Evolutionary conservation across 2,797 vertebrate genomes (phyloP), one percentile per base, ranked within the genome.

Genomic region (Hydrocynus forskahlii): DNA sequence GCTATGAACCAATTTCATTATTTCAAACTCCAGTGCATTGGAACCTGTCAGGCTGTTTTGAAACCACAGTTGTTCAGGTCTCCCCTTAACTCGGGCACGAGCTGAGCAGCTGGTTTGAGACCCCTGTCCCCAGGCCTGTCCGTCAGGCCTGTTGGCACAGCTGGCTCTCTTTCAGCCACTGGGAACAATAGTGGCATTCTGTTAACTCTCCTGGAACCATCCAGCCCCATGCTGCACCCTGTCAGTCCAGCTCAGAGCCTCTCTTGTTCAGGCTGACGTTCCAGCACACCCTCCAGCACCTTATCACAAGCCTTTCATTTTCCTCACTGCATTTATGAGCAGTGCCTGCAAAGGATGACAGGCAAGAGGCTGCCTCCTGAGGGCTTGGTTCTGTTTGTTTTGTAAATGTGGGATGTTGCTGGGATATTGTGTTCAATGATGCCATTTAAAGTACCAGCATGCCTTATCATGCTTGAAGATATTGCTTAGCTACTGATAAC

Each of bases 261-360:
- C 43, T 59, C 59, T 72, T 85, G 71, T 83, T 87, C 54, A 23
- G 50, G 38, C 50, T 64, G 10, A 64, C 38, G 75, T 38, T 57
- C 64, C 52, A 50, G 69, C 57, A 78, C 59, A 72, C 63, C 71
- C 78, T 69, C n/a, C 54, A 75, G 76, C 81, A 80, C 64, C 79
- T 81, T 75, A 80, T 66, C 63, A 81, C 80, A 85, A 78, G 48
- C 14, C 9, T n/a, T 19, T 69, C 40, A 75, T 71, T 86, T 57
- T 81, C 76, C 12, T 67, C 50, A 45, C 64, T 70, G 71, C 50
- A 67, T 35, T 81, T 55, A 79, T 68, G 40, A 73, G 68, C 45
- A 16, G 10, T 21, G 48, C 25, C 29, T 13, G 19, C 50, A 54
- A 81, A 14, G 73, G 68, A 69, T 17, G 25, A 76, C 2, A 14